These are phyloP conservation scores for Synanthedon vespiformis DNA, from an alignment of 2,888 invertebrate genomes.

Conservation along the genomic window DNA sequence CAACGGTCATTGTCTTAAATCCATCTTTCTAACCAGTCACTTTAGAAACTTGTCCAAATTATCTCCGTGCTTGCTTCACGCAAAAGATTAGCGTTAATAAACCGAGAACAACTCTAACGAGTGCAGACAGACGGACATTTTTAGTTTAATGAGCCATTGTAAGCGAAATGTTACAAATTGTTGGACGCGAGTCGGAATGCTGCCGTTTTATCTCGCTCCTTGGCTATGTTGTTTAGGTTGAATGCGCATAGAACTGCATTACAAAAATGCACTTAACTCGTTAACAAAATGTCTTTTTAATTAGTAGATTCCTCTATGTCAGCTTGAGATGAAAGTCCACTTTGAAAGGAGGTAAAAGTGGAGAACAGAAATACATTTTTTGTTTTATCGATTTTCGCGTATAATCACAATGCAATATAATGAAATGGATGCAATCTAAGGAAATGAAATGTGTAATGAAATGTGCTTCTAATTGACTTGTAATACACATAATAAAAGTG, in stretches of 20 bases:
- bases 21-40: neutral
- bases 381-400: no score
- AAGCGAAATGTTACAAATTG: conserved; percentile 19
- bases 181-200: conserved; percentile 9
- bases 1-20: neutral
- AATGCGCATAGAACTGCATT: conserved; percentile 1
- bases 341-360: no score
- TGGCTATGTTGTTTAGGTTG: conserved; percentile 8
- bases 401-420: no score
- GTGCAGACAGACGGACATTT: conserved; percentile 16
- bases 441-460: no score
- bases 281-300: neutral
- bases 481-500: no score
- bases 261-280: conserved; percentile 1
- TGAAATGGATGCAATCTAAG: no score
- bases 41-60: neutral
- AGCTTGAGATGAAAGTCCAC: no score
- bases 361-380: no score
- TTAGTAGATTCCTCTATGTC: neutral
- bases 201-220: conserved; percentile 12
- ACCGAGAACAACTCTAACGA: conserved; percentile 11
- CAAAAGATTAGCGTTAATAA: conserved; percentile 8
- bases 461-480: no score
- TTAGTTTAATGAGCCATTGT: conserved; percentile 41
- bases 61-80: neutral